Percentiles rank a stretch among this genome's conserved stretches.
Conservation (phyloP, 2,888 invertebrate species). For the Calameuta filiformis region DNA sequence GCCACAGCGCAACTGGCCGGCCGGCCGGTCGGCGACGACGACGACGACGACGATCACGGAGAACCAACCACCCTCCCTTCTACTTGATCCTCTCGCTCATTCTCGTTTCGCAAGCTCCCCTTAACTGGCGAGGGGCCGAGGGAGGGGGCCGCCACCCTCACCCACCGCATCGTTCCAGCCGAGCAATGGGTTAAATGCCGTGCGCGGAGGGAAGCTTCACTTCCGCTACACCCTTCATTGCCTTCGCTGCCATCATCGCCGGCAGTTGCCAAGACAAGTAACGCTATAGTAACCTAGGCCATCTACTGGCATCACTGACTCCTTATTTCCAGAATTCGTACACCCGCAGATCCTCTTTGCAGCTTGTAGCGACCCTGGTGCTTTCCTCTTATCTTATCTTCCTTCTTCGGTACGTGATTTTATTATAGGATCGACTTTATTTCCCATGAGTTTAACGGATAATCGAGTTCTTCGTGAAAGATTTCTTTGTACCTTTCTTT, state of each 20-base stretch:
- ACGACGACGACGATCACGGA: neutral
- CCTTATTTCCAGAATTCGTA: neutral
- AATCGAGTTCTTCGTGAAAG: neutral
- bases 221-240: neutral
- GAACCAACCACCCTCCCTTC: slow-evolving; percentile 16
- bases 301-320: neutral
- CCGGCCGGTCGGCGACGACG: slow-evolving; percentile 43
- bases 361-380: neutral
- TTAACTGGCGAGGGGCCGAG: no score
- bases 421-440: neutral
- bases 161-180: slow-evolving; percentile 5
- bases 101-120: slow-evolving; percentile 21
- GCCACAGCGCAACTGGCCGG: slow-evolving; percentile 60
- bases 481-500: neutral
- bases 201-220: slow-evolving; percentile 7
- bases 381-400: neutral
- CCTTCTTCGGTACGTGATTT: neutral
- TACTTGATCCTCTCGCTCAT: slow-evolving; percentile 6
- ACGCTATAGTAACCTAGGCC: neutral
- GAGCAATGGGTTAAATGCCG: slow-evolving; percentile 16
- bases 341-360: neutral
- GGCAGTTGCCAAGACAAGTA: neutral
- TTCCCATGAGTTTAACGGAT: neutral
- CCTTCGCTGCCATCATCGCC: neutral
- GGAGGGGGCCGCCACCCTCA: slow-evolving; percentile 10